Conservation (phyloP, 2,888 invertebrate genomes). For the Dasysyrphus tricinctus region DNA sequence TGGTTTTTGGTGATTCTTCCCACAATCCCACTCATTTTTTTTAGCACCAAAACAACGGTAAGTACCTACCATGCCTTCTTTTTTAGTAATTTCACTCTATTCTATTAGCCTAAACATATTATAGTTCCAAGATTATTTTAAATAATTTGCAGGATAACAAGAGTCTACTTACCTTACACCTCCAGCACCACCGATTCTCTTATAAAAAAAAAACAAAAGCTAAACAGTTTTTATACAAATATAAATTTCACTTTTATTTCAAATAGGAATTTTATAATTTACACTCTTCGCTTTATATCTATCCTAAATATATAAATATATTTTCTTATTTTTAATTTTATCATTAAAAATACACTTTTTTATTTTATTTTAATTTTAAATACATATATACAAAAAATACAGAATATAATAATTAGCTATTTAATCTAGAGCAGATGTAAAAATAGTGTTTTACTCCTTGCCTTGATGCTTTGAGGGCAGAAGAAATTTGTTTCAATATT, state of each 20-base stretch:
- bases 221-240: constrained; percentile 66
- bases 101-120: too few relatives aligned
- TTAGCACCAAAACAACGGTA: too few relatives aligned
- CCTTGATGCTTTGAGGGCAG: constrained; percentile 46
- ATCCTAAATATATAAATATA: constrained; percentile 69
- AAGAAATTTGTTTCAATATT: constrained; percentile 28
- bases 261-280: constrained; percentile 72
- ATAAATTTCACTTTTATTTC: constrained; percentile 75
- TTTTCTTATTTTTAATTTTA: constrained; percentile 41
- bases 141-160: too few relatives aligned
- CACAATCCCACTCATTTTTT: too few relatives aligned
- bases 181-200: too few relatives aligned
- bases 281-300: constrained; percentile 63
- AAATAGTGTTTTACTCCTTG: constrained; percentile 43
- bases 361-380: constrained; percentile 7
- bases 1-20: too few relatives aligned
- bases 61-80: too few relatives aligned
- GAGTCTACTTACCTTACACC: too few relatives aligned
- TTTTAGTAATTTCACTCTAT: too few relatives aligned
- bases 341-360: constrained; percentile 41
- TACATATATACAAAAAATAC: constrained; percentile 41
- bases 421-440: constrained; percentile 34
- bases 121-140: too few relatives aligned
- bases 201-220: neutral
- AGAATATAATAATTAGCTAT: constrained; percentile 11